These are phyloP conservation scores for Ditylenchus dipsaci DNA, from an alignment of 1,140 invertebrate genomes.

Conservation along the genomic window DNA sequence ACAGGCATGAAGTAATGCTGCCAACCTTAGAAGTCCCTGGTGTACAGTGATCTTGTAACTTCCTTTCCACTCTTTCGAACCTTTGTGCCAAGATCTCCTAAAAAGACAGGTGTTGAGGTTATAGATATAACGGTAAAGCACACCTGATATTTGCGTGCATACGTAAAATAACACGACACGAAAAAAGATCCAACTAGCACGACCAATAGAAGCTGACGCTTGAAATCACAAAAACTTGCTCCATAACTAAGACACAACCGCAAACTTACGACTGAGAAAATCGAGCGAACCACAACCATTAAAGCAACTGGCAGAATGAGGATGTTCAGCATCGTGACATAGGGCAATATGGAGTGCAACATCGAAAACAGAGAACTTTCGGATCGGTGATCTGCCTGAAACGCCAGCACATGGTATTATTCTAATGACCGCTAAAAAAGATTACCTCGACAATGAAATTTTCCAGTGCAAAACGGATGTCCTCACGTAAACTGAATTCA, in stretches of 20 bases:
- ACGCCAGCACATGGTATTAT: too few relatives aligned
- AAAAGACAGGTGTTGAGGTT: conserved; percentile 5
- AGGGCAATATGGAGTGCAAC: conserved; percentile 18
- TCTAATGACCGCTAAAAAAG: not conserved
- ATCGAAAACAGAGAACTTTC: conserved; percentile 25
- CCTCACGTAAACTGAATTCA: conserved; percentile 35
- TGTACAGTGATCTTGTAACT: conserved; percentile 16
- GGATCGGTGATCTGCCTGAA: conserved; percentile 17
- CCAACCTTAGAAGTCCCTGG: conserved; percentile 28
- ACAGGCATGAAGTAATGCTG: not conserved
- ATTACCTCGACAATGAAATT: conserved; percentile 33
- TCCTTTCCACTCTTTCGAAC: conserved; percentile 22
- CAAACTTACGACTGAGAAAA: conserved; percentile 1
- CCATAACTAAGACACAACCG: too few relatives aligned
- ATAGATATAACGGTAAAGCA: conserved; percentile 7
- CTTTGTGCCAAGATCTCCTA: conserved; percentile 39
- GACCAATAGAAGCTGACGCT: conserved; percentile 21
- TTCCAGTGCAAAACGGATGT: conserved; percentile 31
- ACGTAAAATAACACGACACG: conserved; percentile 38
- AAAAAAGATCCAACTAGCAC: conserved; percentile 29
- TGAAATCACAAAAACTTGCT: too few relatives aligned
- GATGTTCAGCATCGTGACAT: conserved; percentile 34
- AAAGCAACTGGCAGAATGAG: conserved; percentile 21
- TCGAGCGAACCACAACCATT: conserved; percentile 25
- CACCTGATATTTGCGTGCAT: conserved; percentile 43